A percentile compares a stretch with the other conserved stretches of the same genome.
These are phyloP conservation scores for Lagria hirta DNA, from an alignment of 2,888 invertebrate species.

Conservation along the genomic window DNA sequence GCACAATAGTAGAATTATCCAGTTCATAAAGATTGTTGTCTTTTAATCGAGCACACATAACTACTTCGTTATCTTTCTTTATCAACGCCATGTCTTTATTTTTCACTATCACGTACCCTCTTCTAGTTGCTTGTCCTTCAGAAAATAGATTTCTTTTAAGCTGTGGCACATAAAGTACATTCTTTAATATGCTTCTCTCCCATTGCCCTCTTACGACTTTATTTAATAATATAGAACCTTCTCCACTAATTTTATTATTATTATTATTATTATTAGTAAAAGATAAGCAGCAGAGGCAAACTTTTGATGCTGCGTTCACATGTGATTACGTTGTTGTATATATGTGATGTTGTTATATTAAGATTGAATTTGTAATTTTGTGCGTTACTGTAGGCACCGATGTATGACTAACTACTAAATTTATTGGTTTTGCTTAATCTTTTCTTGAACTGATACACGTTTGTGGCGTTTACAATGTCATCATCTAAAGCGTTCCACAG, in stretches of 20 bases:
- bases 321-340: no score
- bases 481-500: no score
- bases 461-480: no score
- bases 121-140: slow-evolving; percentile 35
- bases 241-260: background rate
- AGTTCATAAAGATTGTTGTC: slow-evolving; percentile 33
- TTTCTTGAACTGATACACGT: no score
- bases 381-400: no score
- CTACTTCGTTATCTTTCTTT: slow-evolving; percentile 1
- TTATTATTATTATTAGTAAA: no score
- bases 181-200: slow-evolving; percentile 25
- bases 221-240: background rate
- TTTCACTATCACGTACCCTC: slow-evolving; percentile 16
- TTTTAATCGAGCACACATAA: slow-evolving; percentile 24
- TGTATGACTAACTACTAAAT: no score
- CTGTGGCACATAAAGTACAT: slow-evolving; percentile 38
- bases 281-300: no score
- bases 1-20: slow-evolving; percentile 21
- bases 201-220: slow-evolving; percentile 23
- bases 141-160: slow-evolving; percentile 42
- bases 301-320: no score
- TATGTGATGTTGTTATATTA: no score
- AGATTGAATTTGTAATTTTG: no score
- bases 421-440: no score
- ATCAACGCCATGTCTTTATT: background rate